Percentiles rank a stretch among this genome's conserved stretches.
These are phyloP conservation scores for Platyrinchus mystaceus DNA, from an alignment of 2,797 vertebrate species.

Conservation along the genomic window DNA sequence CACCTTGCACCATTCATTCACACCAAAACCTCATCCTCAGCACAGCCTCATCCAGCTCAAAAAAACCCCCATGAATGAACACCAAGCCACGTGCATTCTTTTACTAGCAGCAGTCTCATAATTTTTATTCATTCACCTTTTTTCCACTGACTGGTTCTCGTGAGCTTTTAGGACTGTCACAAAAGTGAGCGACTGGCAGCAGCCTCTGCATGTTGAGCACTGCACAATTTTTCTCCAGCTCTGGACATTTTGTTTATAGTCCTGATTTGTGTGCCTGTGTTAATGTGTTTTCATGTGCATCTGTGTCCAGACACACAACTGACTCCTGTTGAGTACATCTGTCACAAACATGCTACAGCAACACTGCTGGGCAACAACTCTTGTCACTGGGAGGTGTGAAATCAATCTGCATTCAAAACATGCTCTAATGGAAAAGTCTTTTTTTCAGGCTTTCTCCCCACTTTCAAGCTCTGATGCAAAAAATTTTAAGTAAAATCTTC, in stretches of 20 bases:
- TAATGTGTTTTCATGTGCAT: background rate
- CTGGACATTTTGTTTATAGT: background rate
- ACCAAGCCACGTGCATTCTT: background rate
- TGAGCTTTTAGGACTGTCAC: constrained; percentile 14
- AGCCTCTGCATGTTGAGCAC: background rate
- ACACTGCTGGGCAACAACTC: background rate
- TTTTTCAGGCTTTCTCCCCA: background rate
- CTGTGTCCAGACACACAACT: background rate
- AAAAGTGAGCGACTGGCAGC: background rate
- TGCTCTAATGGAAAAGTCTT: background rate
- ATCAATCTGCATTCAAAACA: background rate
- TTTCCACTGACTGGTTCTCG: background rate
- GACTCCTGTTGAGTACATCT: background rate
- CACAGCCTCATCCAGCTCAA: background rate
- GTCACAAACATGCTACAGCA: background rate
- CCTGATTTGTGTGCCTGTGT: background rate
- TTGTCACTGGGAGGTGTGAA: background rate
- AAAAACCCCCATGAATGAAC: accelerated
- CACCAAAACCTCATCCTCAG: background rate
- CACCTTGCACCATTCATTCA: background rate
- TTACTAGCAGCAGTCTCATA: background rate
- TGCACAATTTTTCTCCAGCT: background rate
- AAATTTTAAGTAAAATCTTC: background rate
- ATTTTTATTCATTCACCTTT: background rate
- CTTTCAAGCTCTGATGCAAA: background rate